Percentiles rank a stretch among this genome's conserved stretches.
phyloP scores from a whole-genome alignment of 2,888 invertebrate genomes.

The Apamea sordens region DNA sequence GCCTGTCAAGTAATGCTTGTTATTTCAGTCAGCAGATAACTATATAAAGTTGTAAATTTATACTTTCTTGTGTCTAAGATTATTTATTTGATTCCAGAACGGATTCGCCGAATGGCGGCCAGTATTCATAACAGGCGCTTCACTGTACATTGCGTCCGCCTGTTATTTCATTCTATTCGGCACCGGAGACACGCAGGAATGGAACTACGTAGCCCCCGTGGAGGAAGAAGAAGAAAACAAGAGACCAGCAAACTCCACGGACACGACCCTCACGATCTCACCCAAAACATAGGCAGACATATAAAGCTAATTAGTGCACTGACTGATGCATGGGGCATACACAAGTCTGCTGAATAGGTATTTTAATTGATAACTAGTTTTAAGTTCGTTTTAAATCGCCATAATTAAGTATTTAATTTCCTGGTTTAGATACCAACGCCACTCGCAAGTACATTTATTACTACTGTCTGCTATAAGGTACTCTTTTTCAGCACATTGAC shows the following conservation, averaged over 20 bases:
- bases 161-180: constrained; percentile 93
- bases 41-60: neutral
- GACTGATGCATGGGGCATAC: constrained; percentile 19
- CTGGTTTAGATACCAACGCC: constrained; percentile 10
- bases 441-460: constrained; percentile 21
- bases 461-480: neutral
- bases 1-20: neutral
- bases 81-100: constrained; percentile 89
- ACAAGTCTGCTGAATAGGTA: constrained; percentile 44
- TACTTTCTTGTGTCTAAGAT: constrained; percentile 2
- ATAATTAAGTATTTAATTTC: constrained; percentile 54
- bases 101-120: constrained; percentile 94
- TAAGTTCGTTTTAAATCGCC: constrained; percentile 59
- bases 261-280: constrained; percentile 82
- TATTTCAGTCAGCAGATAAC: neutral
- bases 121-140: constrained; percentile 93
- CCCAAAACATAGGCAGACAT: constrained; percentile 77
- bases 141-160: constrained; percentile 92
- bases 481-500: neutral
- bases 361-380: constrained; percentile 45
- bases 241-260: constrained; percentile 73
- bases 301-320: constrained; percentile 20
- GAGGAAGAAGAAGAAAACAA: constrained; percentile 80
- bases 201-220: constrained; percentile 90
- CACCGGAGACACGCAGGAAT: constrained; percentile 92